A percentile compares a stretch with the other conserved stretches of the same genome.
These are phyloP conservation scores for Tragopan temminckii DNA, from an alignment of 2,797 vertebrate genomes.

Conservation along the genomic window DNA sequence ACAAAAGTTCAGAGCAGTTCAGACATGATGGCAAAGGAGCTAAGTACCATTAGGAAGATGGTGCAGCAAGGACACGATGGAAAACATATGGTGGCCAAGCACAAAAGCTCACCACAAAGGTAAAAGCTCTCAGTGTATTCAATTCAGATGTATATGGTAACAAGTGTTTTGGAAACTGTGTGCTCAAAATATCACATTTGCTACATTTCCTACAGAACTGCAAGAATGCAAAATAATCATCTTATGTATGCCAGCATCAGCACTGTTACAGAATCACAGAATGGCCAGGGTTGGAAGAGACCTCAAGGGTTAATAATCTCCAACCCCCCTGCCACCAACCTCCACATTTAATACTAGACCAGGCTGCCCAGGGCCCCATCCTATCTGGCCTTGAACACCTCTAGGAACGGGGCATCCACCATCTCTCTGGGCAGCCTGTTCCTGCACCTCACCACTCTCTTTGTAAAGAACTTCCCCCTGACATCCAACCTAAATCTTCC, in stretches of 20 bases:
- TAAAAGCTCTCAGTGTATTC: not conserved
- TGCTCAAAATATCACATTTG: not conserved
- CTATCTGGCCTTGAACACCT: no score
- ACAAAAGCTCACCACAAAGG: not conserved
- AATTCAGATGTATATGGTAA: not conserved
- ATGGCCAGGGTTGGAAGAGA: no score
- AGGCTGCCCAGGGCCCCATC: no score
- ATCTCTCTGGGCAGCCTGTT: no score
- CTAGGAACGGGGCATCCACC: no score
- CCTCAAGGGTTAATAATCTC: no score
- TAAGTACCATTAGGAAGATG: accelerated
- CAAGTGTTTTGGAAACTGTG: not conserved
- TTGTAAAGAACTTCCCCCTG: no score
- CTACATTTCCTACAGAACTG: not conserved
- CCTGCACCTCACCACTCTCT: no score
- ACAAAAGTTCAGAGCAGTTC: accelerated
- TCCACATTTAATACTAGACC: no score
- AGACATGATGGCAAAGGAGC: not conserved
- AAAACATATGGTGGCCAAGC: not conserved
- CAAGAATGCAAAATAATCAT: not conserved
- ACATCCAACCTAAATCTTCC: no score
- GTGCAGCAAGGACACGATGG: not conserved
- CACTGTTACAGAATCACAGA: not conserved
- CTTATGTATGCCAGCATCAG: not conserved
- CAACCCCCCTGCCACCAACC: no score